Evolutionary conservation across 2,888 invertebrate genomes (phyloP).

Genomic region (Hydropsyche betteni): DNA sequence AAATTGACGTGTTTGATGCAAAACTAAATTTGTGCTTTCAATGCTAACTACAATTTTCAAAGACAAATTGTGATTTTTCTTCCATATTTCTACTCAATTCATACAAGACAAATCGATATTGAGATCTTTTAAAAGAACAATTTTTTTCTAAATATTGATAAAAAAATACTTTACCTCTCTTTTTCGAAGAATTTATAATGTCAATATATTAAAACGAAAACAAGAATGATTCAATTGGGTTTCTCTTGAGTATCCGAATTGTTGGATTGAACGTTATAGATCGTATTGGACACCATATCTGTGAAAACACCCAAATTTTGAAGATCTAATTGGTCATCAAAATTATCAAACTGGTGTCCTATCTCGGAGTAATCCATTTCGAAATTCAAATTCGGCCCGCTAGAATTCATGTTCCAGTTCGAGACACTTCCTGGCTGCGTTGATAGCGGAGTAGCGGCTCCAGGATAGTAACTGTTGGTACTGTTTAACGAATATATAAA

Average conservation of each 20-base stretch:
- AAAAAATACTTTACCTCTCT: too few relatives aligned
- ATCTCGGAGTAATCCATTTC: constrained; percentile 51
- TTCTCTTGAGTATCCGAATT: constrained; percentile 17
- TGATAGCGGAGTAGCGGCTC: constrained; percentile 45
- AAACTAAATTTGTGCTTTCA: too few relatives aligned
- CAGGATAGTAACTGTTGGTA: constrained; percentile 38
- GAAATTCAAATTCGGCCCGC: background rate
- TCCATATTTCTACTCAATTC: too few relatives aligned
- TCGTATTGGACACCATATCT: constrained; percentile 6
- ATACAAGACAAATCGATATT: too few relatives aligned
- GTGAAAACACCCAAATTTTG: constrained; percentile 26
- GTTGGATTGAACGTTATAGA: constrained; percentile 20
- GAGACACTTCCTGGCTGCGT: constrained; percentile 33
- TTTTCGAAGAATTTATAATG: too few relatives aligned
- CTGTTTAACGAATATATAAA: too few relatives aligned
- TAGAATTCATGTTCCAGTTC: constrained; percentile 9
- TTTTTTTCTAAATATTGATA: too few relatives aligned
- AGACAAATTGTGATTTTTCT: too few relatives aligned
- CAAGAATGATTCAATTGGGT: constrained; percentile 11
- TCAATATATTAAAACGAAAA: too few relatives aligned
- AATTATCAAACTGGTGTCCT: constrained; percentile 46
- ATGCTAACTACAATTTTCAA: too few relatives aligned
- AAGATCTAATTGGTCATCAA: constrained; percentile 49
- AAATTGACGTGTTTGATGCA: too few relatives aligned
- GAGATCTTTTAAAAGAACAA: too few relatives aligned